Evolutionary conservation across 2,113 vertebrate genomes (phyloP), one percentile per base, ranked within the genome.

Genomic region (Chitala chitala): DNA sequence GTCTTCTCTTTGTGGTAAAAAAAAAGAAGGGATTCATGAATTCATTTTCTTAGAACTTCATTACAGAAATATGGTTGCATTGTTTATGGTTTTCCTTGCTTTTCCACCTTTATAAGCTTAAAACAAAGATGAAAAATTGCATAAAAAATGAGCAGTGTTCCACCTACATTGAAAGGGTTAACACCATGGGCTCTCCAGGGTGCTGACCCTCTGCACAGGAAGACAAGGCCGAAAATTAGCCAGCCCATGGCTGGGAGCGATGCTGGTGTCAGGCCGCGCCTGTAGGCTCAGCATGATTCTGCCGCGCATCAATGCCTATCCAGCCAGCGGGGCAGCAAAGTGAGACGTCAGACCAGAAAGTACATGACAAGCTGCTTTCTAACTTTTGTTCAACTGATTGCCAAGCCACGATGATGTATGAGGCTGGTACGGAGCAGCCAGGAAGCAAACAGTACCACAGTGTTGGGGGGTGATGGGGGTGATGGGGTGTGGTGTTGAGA

Each of bases 381-480:
- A 79, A 50, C 83, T 78, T 79, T 77, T 82, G 74, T 84, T 82
- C 75, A 61, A 76, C 38, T 74, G 74, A 76, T 59, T 24, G 75
- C 51, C 58, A 29, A 84, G 87, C 79, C 86, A 82, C 82, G 78
- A 86, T 89, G 88, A 92, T 90, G 83, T 84, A 90, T 88, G 88
- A 85, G 84, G 78, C 75, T 78, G 87, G 89, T 79, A 87, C 83
- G 88, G 86, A 86, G 90, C 82, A 76, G 80, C 83, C 84, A 84
- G 82, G 81, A 82, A 88, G 79, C 83, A 84, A 80, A 84, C 86
- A 82, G 79, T 63, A 69, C 78, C 71, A 74, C 73, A 70, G 81
- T 77, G 72, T 85, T 82, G 81, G 83, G 85, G 84, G 78, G 72
- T 65, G 50, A 77, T 71, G 54, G 24, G 36, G 38, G 29, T 74